Evolutionary conservation across 2,797 vertebrate genomes (phyloP), one percentile per base, ranked within the genome.

Genomic region (Hemitrygon akajei): DNA sequence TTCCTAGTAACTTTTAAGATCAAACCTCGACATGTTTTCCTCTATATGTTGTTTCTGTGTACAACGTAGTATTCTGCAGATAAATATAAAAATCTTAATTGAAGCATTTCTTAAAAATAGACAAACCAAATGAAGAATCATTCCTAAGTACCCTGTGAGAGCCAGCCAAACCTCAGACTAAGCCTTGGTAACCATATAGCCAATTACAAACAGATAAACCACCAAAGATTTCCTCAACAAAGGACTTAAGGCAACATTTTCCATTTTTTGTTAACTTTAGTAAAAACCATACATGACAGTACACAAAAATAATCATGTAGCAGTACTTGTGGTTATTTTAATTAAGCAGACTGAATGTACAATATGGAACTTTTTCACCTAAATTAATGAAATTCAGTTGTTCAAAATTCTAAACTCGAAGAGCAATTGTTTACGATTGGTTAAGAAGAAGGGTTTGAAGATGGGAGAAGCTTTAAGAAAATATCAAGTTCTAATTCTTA

Each of bases 101-200:
- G 27, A 75, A 30, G 1, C 47, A 7, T 37, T 56, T 56, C 14
- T 92, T 56, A n/a, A 92, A 92, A 92, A 92, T 56, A 93, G 91
- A n/a, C 22, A 30, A 56, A 76, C 71, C 71, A 58, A n/a, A 30
- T 5, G 56, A 93, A 76, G 40, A 75, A 75, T 92, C 37, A 69
- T 93, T 22, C 11, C 34, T 75, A 93, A 93, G 0, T 69, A 1
- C 60, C 86, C 20, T n/a, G 60, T 69, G 60, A 89, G 69, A 89
- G 69, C 34, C 86, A 89, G 86, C 86, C 86, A 89, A 89, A 89
- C 86, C 86, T 89, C 86, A 89, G 37, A 89, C 37, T 69, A 34
- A 63, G 60, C 18, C n/a, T 69, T 34, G 63, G 69, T 89, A 89
- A 34, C 86, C 86, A n/a, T 56, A 27, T 27, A 93, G 27, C 91